A percentile compares a stretch with the other conserved stretches of the same genome.
phyloP scores from a whole-genome alignment of 2,113 vertebrate species.

The Heptranchias perlo region DNA sequence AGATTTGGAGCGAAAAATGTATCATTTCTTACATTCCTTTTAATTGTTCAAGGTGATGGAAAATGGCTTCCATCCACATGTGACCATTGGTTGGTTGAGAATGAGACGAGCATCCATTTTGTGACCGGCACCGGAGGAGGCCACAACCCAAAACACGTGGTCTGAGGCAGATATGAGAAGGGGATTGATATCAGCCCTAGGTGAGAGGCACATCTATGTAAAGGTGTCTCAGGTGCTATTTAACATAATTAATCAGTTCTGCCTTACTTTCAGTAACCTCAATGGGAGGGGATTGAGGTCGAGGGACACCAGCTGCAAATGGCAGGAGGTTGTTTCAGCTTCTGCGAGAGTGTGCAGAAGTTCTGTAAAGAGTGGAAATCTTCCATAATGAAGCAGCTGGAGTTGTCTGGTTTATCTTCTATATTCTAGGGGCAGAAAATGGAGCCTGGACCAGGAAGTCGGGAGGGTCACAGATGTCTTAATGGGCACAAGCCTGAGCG shows the following conservation, averaged over 20 bases:
- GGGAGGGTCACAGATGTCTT: background rate
- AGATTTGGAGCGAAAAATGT: background rate
- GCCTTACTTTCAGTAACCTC: background rate
- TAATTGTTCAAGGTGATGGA: background rate
- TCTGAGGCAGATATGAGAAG: background rate
- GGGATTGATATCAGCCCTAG: background rate
- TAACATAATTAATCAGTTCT: background rate
- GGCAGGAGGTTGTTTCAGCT: background rate
- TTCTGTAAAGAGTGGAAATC: too few species aligned
- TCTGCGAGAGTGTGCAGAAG: too few species aligned
- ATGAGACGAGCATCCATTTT: background rate
- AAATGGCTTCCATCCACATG: background rate
- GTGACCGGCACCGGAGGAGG: background rate
- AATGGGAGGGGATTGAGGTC: background rate
- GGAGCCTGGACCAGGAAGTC: background rate
- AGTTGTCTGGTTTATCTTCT: background rate
- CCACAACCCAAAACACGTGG: background rate
- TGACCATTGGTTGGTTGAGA: background rate
- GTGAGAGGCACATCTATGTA: background rate
- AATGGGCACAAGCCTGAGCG: background rate
- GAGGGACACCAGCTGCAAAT: background rate
- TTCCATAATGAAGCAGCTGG: too few species aligned
- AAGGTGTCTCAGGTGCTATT: background rate
- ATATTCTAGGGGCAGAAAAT: background rate
- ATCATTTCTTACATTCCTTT: background rate